Percentiles rank a stretch among this genome's conserved stretches.
These are phyloP conservation scores for Hydrozoanthus tunicans DNA, from an alignment of 64 coral and sea anemone species.

Conservation along the genomic window DNA sequence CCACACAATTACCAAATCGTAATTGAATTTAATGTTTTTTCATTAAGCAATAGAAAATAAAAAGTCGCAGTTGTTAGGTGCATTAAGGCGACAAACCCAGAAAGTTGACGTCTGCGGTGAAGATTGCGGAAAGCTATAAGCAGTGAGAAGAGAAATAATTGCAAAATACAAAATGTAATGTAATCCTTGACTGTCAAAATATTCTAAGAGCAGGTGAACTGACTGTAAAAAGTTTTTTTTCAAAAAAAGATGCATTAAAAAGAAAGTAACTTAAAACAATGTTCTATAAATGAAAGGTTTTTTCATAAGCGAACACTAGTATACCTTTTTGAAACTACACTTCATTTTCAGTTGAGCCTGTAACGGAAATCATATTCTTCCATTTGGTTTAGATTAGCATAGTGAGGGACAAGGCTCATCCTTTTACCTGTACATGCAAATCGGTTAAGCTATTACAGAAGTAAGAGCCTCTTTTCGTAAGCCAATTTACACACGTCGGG, in stretches of 20 bases:
- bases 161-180: not conserved
- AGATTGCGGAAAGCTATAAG: not conserved
- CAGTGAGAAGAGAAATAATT: not conserved
- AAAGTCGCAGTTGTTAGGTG: not conserved
- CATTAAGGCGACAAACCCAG: not conserved
- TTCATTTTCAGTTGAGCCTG: no score
- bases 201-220: not conserved
- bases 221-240: not conserved
- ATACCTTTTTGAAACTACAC: no score
- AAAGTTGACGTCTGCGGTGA: not conserved
- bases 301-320: no score
- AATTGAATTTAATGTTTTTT: not conserved
- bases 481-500: no score
- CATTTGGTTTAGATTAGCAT: no score
- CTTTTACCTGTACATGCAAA: no score
- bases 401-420: no score
- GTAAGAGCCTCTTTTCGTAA: no score
- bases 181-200: not conserved
- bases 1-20: not conserved
- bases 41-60: not conserved
- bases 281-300: no score
- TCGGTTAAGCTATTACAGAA: no score
- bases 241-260: not conserved
- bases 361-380: no score
- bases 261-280: no score